Evolutionary conservation across 2,797 vertebrate genomes (phyloP).

Genomic region (Pangasius mekongensis): DNA sequence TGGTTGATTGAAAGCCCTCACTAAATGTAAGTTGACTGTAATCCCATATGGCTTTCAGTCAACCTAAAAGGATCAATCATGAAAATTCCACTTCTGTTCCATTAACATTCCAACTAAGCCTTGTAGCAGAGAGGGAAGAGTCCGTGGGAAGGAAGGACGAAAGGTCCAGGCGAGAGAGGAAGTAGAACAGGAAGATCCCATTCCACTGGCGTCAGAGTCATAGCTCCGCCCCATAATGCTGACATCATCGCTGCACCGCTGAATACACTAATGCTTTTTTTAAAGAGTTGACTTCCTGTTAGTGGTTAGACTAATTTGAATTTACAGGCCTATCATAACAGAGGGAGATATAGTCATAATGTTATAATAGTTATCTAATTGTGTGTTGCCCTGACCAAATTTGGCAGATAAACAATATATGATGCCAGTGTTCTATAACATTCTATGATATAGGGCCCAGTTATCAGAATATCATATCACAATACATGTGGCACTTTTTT

Average conservation of each 20-base stretch:
- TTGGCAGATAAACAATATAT: neutral
- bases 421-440: neutral
- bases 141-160: conserved; percentile 49
- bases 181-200: conserved; percentile 65
- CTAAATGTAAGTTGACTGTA: conserved; percentile 32
- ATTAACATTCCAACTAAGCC: conserved; percentile 44
- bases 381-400: neutral
- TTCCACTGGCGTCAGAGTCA: conserved; percentile 60
- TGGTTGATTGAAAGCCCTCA: conserved; percentile 33
- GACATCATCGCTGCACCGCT: conserved; percentile 59
- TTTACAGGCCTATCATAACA: neutral
- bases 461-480: neutral
- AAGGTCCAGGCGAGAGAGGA: conserved; percentile 52
- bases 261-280: conserved; percentile 43
- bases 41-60: conserved; percentile 35
- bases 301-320: conserved; percentile 47
- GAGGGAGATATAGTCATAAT: conserved; percentile 1
- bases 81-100: conserved; percentile 46
- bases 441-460: neutral
- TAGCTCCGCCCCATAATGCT: conserved; percentile 57
- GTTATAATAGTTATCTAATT: neutral
- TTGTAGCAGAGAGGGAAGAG: conserved; percentile 49
- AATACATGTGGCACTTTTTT: neutral
- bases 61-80: conserved; percentile 28
- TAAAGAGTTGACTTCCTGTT: conserved; percentile 65